Conservation (phyloP, 2,888 invertebrate species). For the Cyrtodaria siliqua region DNA sequence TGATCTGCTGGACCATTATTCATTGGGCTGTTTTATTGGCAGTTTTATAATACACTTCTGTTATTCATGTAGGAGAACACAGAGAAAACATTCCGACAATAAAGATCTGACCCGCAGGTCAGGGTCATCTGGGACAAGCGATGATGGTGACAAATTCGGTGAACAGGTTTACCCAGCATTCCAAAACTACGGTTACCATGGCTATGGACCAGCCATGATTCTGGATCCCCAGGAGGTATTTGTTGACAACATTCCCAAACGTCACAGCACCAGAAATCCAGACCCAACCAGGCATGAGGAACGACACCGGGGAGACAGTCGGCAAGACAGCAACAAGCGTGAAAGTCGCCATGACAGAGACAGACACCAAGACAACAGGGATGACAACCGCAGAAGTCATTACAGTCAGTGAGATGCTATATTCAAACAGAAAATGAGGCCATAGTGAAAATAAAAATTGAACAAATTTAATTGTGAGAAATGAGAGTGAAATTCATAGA, state of each 20-base stretch:
- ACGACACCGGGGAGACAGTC: not conserved
- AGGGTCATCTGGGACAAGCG: slow-evolving; percentile 13
- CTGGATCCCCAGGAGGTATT: slow-evolving; percentile 35
- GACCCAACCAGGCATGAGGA: slow-evolving; percentile 26
- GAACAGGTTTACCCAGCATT: slow-evolving; percentile 36
- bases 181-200: slow-evolving; percentile 49
- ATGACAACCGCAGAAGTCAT: no score
- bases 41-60: no score
- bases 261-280: slow-evolving; percentile 18
- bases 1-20: no score
- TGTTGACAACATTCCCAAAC: slow-evolving; percentile 36
- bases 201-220: slow-evolving; percentile 28
- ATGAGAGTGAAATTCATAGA: no score
- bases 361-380: no score
- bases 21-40: no score
- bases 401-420: no score
- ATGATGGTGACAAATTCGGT: slow-evolving; percentile 20
- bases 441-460: no score
- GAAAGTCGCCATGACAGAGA: not conserved
- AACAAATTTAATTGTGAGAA: no score
- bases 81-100: not conserved
- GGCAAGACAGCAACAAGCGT: not conserved
- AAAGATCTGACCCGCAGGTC: slow-evolving; percentile 11
- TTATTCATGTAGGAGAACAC: slow-evolving; percentile 1
- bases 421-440: no score